A percentile compares a stretch with the other conserved stretches of the same genome.
Evolutionary conservation across 2,797 vertebrate species (phyloP).

Genomic region (Propithecus perrieri): DNA sequence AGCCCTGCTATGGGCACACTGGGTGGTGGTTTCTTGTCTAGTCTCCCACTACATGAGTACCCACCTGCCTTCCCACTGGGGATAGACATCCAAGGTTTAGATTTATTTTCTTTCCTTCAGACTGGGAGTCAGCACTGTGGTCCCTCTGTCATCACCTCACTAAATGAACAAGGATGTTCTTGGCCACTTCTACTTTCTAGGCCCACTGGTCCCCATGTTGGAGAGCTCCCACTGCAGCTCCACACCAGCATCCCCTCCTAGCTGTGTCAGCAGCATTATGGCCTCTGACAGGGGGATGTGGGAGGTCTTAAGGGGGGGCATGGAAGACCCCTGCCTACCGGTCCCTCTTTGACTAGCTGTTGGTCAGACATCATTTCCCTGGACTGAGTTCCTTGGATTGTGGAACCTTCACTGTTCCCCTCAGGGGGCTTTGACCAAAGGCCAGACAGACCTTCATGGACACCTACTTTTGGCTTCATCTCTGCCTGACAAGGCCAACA

Average conservation of each 20-base stretch:
- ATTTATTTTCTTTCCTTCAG: conserved; percentile 87
- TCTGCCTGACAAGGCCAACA: conserved; percentile 9
- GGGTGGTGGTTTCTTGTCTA: conserved; percentile 82
- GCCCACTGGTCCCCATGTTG: conserved; percentile 76
- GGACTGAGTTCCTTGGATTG: conserved; percentile 75
- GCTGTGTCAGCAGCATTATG: conserved; percentile 81
- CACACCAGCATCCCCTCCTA: conserved; percentile 51
- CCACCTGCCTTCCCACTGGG: conserved; percentile 83
- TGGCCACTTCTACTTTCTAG: conserved; percentile 84
- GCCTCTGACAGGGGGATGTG: conserved; percentile 37
- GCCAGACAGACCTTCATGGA: conserved; percentile 49
- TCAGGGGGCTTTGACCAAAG: background rate
- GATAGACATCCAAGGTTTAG: conserved; percentile 86
- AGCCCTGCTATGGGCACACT: conserved; percentile 77
- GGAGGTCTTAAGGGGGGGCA: conserved; percentile 72
- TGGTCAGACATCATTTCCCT: conserved; percentile 85
- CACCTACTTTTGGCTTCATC: conserved; percentile 23
- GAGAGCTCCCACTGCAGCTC: conserved; percentile 66
- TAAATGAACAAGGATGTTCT: conserved; percentile 86
- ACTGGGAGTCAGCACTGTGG: conserved; percentile 86
- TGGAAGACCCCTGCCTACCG: conserved; percentile 60
- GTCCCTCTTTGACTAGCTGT: conserved; percentile 56
- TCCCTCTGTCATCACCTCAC: conserved; percentile 85
- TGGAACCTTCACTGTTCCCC: background rate
- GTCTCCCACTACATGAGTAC: conserved; percentile 81